These are phyloP conservation scores for Miichthys miiuy DNA, from an alignment of 2,797 vertebrate genomes.

Conservation along the genomic window DNA sequence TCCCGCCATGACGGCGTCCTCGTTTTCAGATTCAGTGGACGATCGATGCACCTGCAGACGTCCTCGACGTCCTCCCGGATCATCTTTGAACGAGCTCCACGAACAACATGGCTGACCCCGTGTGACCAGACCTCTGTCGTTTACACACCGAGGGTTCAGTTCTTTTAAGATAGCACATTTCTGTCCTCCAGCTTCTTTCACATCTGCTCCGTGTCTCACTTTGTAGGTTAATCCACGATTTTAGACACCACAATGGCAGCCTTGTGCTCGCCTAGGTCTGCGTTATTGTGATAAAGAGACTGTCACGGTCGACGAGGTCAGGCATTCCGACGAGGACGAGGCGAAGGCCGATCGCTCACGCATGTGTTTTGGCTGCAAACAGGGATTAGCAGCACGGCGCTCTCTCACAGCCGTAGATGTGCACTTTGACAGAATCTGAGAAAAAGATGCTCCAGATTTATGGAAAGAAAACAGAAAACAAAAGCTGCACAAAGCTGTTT, in stretches of 20 bases:
- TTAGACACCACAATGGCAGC: conserved; percentile 1
- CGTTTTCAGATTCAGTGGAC: too few species aligned
- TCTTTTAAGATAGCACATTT: conserved; percentile 10
- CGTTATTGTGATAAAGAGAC: background rate
- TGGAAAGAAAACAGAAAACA: too few species aligned
- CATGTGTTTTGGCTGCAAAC: conserved; percentile 43
- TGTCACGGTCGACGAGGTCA: background rate
- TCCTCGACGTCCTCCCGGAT: too few species aligned
- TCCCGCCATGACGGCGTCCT: too few species aligned
- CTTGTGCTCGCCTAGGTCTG: background rate
- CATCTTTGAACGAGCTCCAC: too few species aligned
- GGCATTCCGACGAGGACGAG: background rate
- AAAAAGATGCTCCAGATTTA: too few species aligned
- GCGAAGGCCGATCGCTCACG: background rate
- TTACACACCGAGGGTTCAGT: background rate
- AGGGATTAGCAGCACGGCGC: conserved; percentile 14
- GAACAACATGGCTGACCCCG: background rate
- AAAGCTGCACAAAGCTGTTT: too few species aligned
- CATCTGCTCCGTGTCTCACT: conserved; percentile 7
- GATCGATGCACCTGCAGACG: too few species aligned
- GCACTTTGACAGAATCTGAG: too few species aligned
- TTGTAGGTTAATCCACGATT: conserved; percentile 53
- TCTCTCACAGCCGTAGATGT: background rate
- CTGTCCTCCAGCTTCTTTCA: conserved; percentile 3
- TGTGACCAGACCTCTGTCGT: too few species aligned